Percentiles rank a stretch among this genome's conserved stretches.
These are phyloP conservation scores for Rotaria magnacalcarata DNA, from an alignment of 2,888 invertebrate genomes.

Conservation along the genomic window DNA sequence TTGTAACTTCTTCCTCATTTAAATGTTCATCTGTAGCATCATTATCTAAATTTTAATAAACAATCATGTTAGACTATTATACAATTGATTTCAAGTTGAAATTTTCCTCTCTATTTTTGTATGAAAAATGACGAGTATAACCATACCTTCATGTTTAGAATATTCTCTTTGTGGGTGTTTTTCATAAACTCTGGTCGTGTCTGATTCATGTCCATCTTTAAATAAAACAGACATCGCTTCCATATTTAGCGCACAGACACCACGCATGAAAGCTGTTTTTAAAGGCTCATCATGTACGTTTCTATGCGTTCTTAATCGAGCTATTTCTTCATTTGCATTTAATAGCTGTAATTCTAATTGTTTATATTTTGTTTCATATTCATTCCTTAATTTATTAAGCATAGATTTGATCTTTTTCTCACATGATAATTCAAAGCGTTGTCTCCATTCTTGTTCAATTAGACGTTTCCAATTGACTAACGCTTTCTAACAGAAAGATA, in stretches of 20 bases:
- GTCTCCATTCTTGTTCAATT: conserved; percentile 13
- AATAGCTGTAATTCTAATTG: conserved; percentile 34
- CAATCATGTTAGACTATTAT: too few species aligned
- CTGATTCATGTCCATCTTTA: neutral
- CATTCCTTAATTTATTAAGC: conserved; percentile 54
- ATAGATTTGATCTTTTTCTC: conserved; percentile 57
- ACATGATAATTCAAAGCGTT: conserved; percentile 54
- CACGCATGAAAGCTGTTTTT: conserved; percentile 60
- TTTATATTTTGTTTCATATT: conserved; percentile 49
- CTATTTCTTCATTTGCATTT: conserved; percentile 35
- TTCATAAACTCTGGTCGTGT: neutral
- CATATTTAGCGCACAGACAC: conserved; percentile 58
- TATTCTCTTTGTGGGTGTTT: neutral
- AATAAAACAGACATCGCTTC: conserved; percentile 59
- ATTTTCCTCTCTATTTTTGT: too few species aligned
- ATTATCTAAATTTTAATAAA: neutral
- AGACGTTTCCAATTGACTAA: neutral
- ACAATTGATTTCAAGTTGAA: too few species aligned
- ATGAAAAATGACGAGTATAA: too few species aligned
- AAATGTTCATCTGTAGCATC: neutral
- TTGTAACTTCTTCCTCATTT: neutral
- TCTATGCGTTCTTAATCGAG: conserved; percentile 38
- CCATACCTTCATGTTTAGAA: neutral
- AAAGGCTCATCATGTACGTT: conserved; percentile 52
- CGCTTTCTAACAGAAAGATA: neutral